Percentiles rank a stretch among this genome's conserved stretches.
phyloP scores from a whole-genome alignment of 2,888 invertebrate species.

The Vandiemenella viatica region DNA sequence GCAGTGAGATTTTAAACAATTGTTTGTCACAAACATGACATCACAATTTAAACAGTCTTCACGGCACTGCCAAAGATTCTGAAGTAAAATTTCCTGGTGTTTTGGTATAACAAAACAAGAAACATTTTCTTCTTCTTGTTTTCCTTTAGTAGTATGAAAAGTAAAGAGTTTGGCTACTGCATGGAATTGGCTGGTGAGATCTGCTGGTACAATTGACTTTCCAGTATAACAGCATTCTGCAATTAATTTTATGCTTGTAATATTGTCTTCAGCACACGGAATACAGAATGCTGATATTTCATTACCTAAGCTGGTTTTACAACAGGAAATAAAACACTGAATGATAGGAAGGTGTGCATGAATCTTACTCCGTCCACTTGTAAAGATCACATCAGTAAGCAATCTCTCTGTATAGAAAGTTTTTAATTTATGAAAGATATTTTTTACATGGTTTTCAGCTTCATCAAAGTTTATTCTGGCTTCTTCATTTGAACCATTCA shows the following conservation, averaged over 20 bases:
- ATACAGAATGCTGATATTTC: too few species aligned
- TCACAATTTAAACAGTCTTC: conserved; percentile 4
- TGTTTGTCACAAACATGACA: conserved; percentile 9
- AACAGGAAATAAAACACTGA: not conserved
- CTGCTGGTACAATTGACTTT: not conserved
- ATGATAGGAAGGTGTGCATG: not conserved
- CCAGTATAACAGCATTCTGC: not conserved
- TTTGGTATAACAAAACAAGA: conserved; percentile 2
- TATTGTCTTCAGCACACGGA: too few species aligned
- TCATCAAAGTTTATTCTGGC: too few species aligned
- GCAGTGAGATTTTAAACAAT: conserved; percentile 1
- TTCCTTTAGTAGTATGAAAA: not conserved
- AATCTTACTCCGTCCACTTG: not conserved
- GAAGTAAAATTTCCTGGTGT: conserved; percentile 4
- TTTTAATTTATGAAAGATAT: too few species aligned
- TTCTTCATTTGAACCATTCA: too few species aligned
- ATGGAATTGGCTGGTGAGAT: not conserved
- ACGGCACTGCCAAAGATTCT: conserved; percentile 7
- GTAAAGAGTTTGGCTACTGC: not conserved
- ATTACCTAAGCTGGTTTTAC: not conserved
- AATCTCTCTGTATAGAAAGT: not conserved
- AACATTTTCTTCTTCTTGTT: not conserved
- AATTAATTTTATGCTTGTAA: too few species aligned
- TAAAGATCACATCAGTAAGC: not conserved
- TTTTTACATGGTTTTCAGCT: too few species aligned